Conservation (phyloP, 2,888 invertebrate species). For the Mayetiola destructor region DNA sequence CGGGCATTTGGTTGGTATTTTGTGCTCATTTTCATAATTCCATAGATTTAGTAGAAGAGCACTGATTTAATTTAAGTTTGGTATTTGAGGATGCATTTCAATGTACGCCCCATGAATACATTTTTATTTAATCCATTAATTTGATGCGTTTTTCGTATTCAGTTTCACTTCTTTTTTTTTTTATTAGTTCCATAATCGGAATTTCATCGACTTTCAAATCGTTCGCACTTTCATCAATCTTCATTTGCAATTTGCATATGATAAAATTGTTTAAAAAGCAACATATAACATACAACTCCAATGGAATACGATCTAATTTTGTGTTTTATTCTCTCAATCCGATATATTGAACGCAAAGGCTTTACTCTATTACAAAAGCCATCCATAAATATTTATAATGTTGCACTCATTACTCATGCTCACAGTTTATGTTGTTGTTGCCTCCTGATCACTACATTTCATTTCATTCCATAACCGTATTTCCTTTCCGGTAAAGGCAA, state of each 20-base stretch:
- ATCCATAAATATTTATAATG: slow-evolving; percentile 10
- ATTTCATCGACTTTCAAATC: background rate
- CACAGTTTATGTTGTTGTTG: too few relatives aligned
- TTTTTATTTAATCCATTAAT: too few relatives aligned
- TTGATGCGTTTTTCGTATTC: background rate
- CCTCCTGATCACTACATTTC: too few relatives aligned
- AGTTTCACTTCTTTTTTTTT: background rate
- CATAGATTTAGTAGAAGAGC: too few relatives aligned
- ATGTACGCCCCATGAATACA: too few relatives aligned
- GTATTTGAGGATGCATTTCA: too few relatives aligned
- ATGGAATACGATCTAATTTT: slow-evolving; percentile 1
- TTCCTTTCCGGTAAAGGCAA: too few relatives aligned
- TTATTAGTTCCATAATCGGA: background rate
- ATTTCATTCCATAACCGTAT: too few relatives aligned
- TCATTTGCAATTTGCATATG: background rate
- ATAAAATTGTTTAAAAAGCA: background rate
- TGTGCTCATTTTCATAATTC: background rate
- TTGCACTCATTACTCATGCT: background rate
- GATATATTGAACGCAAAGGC: too few relatives aligned
- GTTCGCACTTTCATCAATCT: background rate
- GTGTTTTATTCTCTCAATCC: too few relatives aligned
- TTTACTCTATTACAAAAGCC: background rate
- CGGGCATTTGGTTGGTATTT: background rate
- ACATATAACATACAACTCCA: background rate
- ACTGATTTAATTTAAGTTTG: too few relatives aligned